Base-by-base conservation (phyloP, 2,113 vertebrate genomes). In the Thamnophis sirtalis region DNA sequence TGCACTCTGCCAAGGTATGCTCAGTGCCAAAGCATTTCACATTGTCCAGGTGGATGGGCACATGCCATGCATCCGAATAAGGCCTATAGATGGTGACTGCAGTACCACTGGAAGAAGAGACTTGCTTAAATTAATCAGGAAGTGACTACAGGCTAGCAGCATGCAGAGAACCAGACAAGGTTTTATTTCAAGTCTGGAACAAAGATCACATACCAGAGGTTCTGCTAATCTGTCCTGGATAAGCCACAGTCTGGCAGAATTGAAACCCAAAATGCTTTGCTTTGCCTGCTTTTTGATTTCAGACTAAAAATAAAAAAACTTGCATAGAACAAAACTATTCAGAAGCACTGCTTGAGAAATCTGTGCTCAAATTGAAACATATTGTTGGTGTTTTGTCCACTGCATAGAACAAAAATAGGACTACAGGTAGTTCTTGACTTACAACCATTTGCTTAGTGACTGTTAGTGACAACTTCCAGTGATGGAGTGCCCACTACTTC, bases 21-120 rank as follows among this genome's bases (percentile, higher is more conserved):
- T 99, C 98, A 1, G 96, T 97, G 84, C 98, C 98, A 0, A 97
- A 98, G 96, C 98, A 99, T 94, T 98, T 97, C 91, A 99, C n/a
- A 7, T 97, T 97, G 95, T 98, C 96, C 95, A 99, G 96, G 95
- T 98, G 98, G 93, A 98, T 96, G 50, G 98, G 98, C 6, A 98
- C 98, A 2, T 97, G 98, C 1, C 98, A 98, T 96, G 98, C 98
- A 0, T 98, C 98, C 90, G 98, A 98, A 91, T 98, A 98, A 56
- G 97, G 96, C 89, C 97, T 97, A n/a, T 97, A 96, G 9, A 96
- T 96, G 0, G 98, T 98, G 94, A 97, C 98, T 89, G 98, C 97
- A 87, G 94, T 94, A 7, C 98, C 98, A 9, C 98, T 99, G 97
- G 87, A 96, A 95, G 63, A 48, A 93, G 33, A 95, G 63, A 94